Evolutionary conservation across 53 echinoderm and acorn worm species (phyloP), one percentile per base, ranked within the genome.

Genomic region (Arbacia lixula): DNA sequence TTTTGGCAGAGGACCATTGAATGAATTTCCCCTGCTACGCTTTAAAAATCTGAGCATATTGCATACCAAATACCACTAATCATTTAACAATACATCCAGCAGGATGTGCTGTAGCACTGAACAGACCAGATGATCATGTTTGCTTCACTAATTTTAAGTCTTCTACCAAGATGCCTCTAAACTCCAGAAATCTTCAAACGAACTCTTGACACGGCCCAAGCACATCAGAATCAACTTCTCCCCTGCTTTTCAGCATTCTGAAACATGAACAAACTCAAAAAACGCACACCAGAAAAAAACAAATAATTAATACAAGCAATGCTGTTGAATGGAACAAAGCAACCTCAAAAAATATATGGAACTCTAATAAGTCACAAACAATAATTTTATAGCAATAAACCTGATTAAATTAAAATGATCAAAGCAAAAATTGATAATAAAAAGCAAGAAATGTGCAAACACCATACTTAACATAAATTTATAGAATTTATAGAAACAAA

Each of bases 261-360:
- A 53, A 74, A 74, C 19, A 74, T 74, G 74, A 74, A 74, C 74
- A 74, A 71, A 74, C 53, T 53, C 21, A 29, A 46, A 14, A 46
- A 6, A 6, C 6, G 6, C 46, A 46, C 46, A 10, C 46, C 14
- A 46, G 8, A 46, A 46, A 46, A 46, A 46, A 46, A 46, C 5
- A 20, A 53, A 30, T n/a, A 17, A 53, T 34, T 34, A 53, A n/a
- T 19, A 16, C 74, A n/a, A 53, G n/a, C 5, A 74, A 43, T 74
- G 8, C 6, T 46, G 14, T 14, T 46, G 46, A 74, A 74, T 74
- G 19, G 29, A 28, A 27, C 4, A 35, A 34, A 31, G 12, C 19
- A 29, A 49, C 8, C 14, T 14, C 49, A 46, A 46, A 46, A 10
- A 46, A 14, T 46, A 19, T 35, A 27, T 65, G 34, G 16, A 9